Percentiles rank a stretch among this genome's conserved stretches.
Conservation (phyloP, 2,797 vertebrate species). For the Phylloscopus collybita region DNA sequence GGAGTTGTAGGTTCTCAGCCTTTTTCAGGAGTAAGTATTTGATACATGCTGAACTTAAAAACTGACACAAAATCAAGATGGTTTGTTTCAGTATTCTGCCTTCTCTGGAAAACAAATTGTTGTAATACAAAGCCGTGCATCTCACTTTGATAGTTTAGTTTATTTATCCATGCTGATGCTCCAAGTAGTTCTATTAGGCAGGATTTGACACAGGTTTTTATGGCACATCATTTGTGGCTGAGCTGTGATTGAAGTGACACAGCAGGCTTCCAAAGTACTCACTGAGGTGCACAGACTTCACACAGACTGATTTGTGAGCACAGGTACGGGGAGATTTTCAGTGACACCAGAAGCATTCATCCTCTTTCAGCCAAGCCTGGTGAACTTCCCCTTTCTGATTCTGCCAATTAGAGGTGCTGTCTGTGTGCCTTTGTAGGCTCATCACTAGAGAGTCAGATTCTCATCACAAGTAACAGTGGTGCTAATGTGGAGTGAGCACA, state of each 20-base stretch:
- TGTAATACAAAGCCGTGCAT: not conserved
- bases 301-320: not conserved
- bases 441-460: not conserved
- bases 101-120: conserved; percentile 24
- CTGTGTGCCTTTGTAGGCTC: not conserved
- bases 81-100: not conserved
- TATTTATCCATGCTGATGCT: conserved; percentile 17
- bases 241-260: conserved; percentile 37
- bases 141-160: conserved; percentile 25
- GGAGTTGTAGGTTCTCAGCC: conserved; percentile 5
- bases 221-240: not conserved
- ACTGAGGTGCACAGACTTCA: not conserved
- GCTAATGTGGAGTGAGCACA: not conserved
- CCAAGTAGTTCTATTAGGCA: not conserved
- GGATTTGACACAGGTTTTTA: conserved; percentile 43
- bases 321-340: not conserved
- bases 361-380: not conserved
- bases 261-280: not conserved
- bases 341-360: not conserved
- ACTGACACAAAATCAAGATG: conserved; percentile 19
- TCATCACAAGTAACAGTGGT: not conserved
- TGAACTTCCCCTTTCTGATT: not conserved
- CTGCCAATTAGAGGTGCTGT: not conserved
- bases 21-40: not conserved
- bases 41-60: conserved; percentile 11